Evolutionary conservation across 2,113 vertebrate species (phyloP), one percentile per base, ranked within the genome.

Genomic region (Onychostoma macrolepis): DNA sequence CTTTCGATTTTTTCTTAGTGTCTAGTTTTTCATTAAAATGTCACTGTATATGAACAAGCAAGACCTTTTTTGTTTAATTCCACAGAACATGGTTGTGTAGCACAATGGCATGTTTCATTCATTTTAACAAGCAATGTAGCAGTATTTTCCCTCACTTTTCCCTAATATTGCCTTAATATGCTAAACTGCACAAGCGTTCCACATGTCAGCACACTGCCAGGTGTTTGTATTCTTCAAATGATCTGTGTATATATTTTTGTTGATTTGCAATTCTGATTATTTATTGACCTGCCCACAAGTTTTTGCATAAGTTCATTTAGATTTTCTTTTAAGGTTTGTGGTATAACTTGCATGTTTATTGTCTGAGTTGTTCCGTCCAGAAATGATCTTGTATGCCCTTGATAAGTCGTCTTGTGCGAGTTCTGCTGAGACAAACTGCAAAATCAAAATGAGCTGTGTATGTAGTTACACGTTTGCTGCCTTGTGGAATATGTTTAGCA

Each of bases 131-230:
- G 19, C 38, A 75, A 75, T 82, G 79, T 87, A 87, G 85, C 85
- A 87, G 69, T 33, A 86, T 69, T 71, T 81, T 33, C 85, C 79
- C 38, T 33, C 17, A 65, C 30, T 33, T 24, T 11, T 65, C 43
- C 63, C 67, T 65, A 15, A 87, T 65, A 76, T 76, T 87, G 85
- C 79, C 85, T 87, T 86, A 63, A 61, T 43, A 72, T 75, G 56
- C 41, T 69, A 17, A 56, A 80, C 85, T 13, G 45, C 48, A 81
- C 77, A 80, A 24, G 19, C 38, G 5, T 71, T 75, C 69, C 69
- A 80, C 33, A 13, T 75, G 67, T 69, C 21, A 8, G 53, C 71
- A 58, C 38, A 78, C 84, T 85, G 85, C 78, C 85, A 61, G 56
- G 30, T 38, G 28, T 79, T 38, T 71, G 30, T 80, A 56, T 33